Evolutionary conservation across 2,888 invertebrate genomes (phyloP).

Genomic region (Prenolepis imparis): DNA sequence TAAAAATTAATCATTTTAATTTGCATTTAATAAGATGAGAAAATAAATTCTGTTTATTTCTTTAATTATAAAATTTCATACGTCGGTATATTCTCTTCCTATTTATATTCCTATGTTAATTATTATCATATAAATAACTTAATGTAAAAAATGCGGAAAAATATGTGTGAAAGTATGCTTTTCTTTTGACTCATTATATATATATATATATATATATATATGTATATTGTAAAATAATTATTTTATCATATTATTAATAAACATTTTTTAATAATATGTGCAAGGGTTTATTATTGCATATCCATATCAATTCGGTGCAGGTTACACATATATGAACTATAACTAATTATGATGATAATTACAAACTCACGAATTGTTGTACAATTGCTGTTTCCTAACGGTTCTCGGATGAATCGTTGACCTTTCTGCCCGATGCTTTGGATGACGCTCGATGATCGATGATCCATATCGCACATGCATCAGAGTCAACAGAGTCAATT

Average conservation of each 20-base stretch:
- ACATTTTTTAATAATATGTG: neutral
- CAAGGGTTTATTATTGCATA: neutral
- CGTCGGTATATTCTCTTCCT: neutral
- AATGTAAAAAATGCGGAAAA: neutral
- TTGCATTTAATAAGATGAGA: neutral
- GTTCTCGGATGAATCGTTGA: neutral
- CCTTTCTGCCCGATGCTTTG: neutral
- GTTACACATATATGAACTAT: neutral
- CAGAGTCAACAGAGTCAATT: neutral
- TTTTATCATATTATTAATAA: neutral
- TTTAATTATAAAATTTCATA: constrained; percentile 1
- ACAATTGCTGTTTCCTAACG: neutral
- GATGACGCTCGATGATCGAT: neutral
- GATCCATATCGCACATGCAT: neutral
- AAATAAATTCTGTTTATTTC: neutral
- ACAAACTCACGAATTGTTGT: neutral
- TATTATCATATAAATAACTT: neutral
- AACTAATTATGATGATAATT: neutral
- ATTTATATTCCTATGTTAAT: neutral
- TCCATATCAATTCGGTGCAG: neutral
- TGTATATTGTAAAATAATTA: neutral
- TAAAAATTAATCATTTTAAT: neutral
- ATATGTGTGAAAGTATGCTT: neutral
- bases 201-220: too few relatives aligned
- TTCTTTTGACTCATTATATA: too few relatives aligned